Evolutionary conservation across 1,140 invertebrate species (phyloP).

Genomic region (Pantala flavescens): DNA sequence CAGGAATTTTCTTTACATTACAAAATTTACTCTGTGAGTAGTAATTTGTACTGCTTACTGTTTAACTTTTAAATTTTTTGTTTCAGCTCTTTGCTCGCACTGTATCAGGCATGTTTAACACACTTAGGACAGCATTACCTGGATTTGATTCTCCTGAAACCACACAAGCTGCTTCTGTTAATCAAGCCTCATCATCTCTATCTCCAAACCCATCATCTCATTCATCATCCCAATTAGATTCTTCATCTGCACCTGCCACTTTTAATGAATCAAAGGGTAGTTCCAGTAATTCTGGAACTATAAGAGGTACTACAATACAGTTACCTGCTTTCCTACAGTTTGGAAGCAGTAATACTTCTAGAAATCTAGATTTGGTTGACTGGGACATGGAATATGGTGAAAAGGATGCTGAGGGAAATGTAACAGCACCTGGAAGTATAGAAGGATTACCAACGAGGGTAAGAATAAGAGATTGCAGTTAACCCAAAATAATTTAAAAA

Average conservation of each 20-base stretch:
- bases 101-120: not conserved
- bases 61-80: not conserved
- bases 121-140: not conserved
- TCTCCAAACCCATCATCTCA: not conserved
- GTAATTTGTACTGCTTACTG: too few relatives aligned
- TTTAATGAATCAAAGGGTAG: not conserved
- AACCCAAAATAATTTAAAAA: too few relatives aligned
- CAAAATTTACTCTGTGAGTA: too few relatives aligned
- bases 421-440: not conserved
- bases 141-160: not conserved
- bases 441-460: not conserved
- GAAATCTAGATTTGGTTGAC: not conserved
- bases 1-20: too few relatives aligned
- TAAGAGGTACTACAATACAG: not conserved
- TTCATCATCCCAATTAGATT: not conserved
- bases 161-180: not conserved
- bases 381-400: constrained; percentile 1
- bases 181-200: not conserved
- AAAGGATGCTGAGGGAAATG: not conserved
- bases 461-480: not conserved
- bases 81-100: not conserved
- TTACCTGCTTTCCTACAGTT: not conserved
- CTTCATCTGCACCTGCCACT: not conserved
- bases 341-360: not conserved
- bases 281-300: not conserved